Evolutionary conservation across 2,797 vertebrate species (phyloP), one percentile per base, ranked within the genome.

Genomic region (Sardinella longiceps): DNA sequence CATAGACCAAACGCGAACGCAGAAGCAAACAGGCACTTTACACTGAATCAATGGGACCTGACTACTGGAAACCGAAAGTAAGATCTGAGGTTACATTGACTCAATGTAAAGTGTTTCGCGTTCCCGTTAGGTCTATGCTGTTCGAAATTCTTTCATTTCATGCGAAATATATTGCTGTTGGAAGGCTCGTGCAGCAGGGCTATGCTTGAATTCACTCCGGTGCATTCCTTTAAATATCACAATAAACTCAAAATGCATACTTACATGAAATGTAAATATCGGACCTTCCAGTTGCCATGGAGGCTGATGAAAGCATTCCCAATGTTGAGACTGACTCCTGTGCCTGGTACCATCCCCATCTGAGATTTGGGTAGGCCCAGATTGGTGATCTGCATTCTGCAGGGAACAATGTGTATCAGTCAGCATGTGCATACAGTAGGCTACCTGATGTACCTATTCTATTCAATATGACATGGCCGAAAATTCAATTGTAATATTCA

Each of bases 241-340:
- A n/a, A n/a, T 45, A 45, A 48, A 48, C 30, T 15, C 37, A 37
- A 70, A 30, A 37, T 18, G 30, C 20, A 43, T 74, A 90, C 94
- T 93, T 87, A 96, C 95, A 96, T 87, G 80, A 94, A 12, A 80
- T 23, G 37, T 4, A 92, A 82, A 87, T 92, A 95, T 87, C 91
- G 94, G 85, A 96, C 92, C 86, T 46, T 94, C 95, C 95, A 96
- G 82, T 92, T 91, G 84, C 95, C 96, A 1, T 84, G 85, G 82
- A 96, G 87, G 30, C 58, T 91, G 82, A 96, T 91, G 89, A 86
- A 94, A 85, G 94, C 94, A 0, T 95, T 90, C 0, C 43, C 1
- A 3, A 96, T 92, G 45, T 92, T 91, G 83, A 95, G 10, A 23
- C 0, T 91, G 85, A 96, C 82, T 10, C 94, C 94, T 0, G 89